Evolutionary conservation across 2,888 invertebrate species (phyloP).

Genomic region (Hirtodrosophila duncani): DNA sequence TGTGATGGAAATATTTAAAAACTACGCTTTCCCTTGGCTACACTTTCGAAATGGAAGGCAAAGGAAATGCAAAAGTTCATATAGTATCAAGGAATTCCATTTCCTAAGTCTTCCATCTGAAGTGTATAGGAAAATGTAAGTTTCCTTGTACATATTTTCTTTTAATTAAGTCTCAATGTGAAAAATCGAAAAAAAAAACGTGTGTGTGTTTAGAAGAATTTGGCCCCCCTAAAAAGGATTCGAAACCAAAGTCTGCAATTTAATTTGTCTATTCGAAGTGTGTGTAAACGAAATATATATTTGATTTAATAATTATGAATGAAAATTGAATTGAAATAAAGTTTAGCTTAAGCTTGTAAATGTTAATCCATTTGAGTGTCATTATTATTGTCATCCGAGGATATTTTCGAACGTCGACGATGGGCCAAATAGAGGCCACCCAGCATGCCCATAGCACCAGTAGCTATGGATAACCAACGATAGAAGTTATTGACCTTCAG

Average conservation of each 20-base stretch:
- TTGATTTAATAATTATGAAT: constrained; percentile 9
- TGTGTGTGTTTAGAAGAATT: constrained; percentile 12
- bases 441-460: constrained; percentile 41
- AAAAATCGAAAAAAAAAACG: background rate
- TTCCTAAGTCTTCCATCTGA: too few species aligned
- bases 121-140: background rate
- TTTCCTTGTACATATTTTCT: constrained; percentile 51
- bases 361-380: background rate
- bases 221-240: constrained; percentile 28
- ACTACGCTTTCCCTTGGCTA: background rate
- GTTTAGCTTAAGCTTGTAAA: constrained; percentile 12
- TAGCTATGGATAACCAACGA: constrained; percentile 44
- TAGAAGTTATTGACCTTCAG: constrained; percentile 47
- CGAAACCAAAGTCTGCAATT: constrained; percentile 53
- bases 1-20: constrained; percentile 11
- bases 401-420: too few species aligned
- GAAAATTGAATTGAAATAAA: constrained; percentile 39
- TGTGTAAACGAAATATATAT: constrained; percentile 34
- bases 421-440: constrained; percentile 27
- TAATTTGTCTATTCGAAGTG: constrained; percentile 14
- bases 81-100: too few species aligned
- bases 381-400: constrained; percentile 6
- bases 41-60: too few species aligned
- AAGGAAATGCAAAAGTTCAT: too few species aligned
- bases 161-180: constrained; percentile 27